phyloP scores from a whole-genome alignment of 2,888 invertebrate genomes.

The Agrochola lota region DNA sequence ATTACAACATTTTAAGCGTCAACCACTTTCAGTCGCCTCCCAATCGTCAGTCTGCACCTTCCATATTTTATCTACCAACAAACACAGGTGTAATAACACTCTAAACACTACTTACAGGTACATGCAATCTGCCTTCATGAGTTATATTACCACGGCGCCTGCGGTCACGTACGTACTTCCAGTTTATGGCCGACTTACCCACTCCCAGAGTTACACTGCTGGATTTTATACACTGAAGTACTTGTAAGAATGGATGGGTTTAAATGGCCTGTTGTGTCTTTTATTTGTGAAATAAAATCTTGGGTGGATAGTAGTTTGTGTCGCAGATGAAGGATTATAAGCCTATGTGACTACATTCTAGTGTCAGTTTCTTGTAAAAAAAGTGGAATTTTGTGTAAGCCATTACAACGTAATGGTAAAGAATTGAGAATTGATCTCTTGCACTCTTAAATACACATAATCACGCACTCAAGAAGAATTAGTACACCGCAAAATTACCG shows the following conservation, averaged over 20 bases:
- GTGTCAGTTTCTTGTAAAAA: not conserved
- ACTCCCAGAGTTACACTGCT: constrained; percentile 37
- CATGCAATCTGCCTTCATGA: constrained; percentile 57
- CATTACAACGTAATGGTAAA: no score
- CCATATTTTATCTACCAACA: constrained; percentile 3
- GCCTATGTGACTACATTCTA: not conserved
- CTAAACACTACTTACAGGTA: constrained; percentile 52
- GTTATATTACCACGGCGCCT: constrained; percentile 42
- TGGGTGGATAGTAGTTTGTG: constrained; percentile 11
- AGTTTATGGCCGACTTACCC: constrained; percentile 62
- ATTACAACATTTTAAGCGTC: not conserved
- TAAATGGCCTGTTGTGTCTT: constrained; percentile 57
- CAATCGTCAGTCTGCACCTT: not conserved
- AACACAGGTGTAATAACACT: constrained; percentile 51
- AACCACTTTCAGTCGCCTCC: not conserved
- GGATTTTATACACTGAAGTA: constrained; percentile 66
- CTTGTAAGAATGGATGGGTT: constrained; percentile 60
- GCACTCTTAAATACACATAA: no score
- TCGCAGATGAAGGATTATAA: not conserved
- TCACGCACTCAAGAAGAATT: no score
- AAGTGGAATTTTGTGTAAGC: not conserved
- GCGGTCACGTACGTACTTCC: constrained; percentile 61
- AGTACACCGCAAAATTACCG: no score
- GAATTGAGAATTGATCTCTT: no score
- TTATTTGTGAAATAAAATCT: constrained; percentile 56